A percentile compares a stretch with the other conserved stretches of the same genome.
These are phyloP conservation scores for Silurus meridionalis DNA, from an alignment of 2,113 vertebrate genomes.

Conservation along the genomic window DNA sequence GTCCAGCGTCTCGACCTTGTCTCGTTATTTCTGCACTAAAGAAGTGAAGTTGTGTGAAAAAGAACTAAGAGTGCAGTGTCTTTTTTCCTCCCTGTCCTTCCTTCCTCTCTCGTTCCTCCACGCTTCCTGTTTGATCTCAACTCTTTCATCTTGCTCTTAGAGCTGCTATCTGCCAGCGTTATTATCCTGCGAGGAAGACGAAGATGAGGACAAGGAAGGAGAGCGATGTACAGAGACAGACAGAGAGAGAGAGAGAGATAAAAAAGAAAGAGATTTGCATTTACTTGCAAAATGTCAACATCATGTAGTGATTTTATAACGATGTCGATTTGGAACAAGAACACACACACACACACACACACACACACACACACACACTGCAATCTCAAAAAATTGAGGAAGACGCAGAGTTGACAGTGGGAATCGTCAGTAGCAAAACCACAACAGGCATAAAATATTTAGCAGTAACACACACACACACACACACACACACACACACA, in stretches of 20 bases:
- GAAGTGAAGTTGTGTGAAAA: background rate
- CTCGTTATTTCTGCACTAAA: background rate
- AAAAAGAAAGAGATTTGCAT: background rate
- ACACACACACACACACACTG: slow-evolving; percentile 18
- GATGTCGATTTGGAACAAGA: slow-evolving; percentile 31
- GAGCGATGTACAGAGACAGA: background rate
- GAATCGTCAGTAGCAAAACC: background rate
- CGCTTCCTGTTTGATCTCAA: slow-evolving; percentile 34
- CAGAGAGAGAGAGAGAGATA: background rate
- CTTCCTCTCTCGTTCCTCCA: slow-evolving; percentile 4
- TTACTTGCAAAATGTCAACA: slow-evolving; percentile 37
- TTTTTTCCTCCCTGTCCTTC: background rate
- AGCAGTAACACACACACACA: background rate
- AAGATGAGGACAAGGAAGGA: background rate
- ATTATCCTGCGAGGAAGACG: slow-evolving; percentile 22
- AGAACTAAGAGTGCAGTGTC: background rate
- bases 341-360: slow-evolving; percentile 31
- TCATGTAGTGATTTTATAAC: slow-evolving; percentile 23
- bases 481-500: background rate
- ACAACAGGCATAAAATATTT: background rate
- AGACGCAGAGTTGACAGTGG: too few species aligned
- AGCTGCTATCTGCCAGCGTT: slow-evolving; percentile 5
- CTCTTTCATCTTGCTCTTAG: slow-evolving; percentile 38
- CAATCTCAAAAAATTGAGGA: background rate
- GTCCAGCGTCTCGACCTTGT: background rate